phyloP scores from a whole-genome alignment of 2,888 invertebrate species.

The Meta bourneti region DNA sequence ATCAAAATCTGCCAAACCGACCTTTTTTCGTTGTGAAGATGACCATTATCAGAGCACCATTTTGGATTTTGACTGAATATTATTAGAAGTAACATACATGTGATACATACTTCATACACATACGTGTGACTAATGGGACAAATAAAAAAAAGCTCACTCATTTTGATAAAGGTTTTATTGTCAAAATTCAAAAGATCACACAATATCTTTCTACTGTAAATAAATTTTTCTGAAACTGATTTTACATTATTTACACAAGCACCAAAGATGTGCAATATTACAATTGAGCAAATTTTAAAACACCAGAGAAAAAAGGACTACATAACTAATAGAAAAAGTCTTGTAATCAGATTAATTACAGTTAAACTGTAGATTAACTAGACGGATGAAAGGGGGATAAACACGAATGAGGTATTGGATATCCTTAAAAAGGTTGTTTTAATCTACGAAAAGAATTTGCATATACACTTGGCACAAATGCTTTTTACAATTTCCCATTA shows the following conservation, averaged over 20 bases:
- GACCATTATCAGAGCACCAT: no score
- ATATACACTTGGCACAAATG: background rate
- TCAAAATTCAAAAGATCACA: slow-evolving; percentile 24
- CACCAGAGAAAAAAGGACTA: background rate
- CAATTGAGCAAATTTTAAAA: slow-evolving; percentile 66
- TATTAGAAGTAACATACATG: no score
- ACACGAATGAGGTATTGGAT: background rate
- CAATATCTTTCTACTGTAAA: slow-evolving; percentile 39
- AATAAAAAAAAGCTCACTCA: background rate
- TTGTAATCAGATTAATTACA: background rate
- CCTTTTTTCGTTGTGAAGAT: no score
- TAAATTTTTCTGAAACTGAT: slow-evolving; percentile 31
- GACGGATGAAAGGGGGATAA: background rate
- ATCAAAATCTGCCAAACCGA: no score
- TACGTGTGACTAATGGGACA: no score
- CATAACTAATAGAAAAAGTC: slow-evolving; percentile 3
- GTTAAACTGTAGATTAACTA: background rate
- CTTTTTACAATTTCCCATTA: background rate
- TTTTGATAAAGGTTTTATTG: slow-evolving; percentile 22
- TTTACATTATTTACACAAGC: slow-evolving; percentile 66
- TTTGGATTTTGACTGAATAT: no score
- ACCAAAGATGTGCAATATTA: slow-evolving; percentile 42
- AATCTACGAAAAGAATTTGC: background rate
- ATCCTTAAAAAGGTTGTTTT: background rate
- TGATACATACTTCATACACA: no score